These are phyloP conservation scores for Gorsachius goisagi DNA, from an alignment of 2,113 vertebrate species.

Conservation along the genomic window DNA sequence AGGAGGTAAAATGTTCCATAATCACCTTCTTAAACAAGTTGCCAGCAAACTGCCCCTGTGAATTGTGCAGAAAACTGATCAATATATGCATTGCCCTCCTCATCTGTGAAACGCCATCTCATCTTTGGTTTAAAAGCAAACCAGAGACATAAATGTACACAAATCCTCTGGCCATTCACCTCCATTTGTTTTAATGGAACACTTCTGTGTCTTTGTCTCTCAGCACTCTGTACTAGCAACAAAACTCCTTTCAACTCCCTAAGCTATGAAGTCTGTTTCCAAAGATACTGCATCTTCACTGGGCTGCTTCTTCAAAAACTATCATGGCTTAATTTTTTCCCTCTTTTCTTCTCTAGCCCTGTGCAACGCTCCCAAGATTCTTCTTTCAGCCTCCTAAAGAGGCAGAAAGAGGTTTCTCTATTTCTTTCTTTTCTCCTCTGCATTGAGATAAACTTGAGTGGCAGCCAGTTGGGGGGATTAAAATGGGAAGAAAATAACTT, in stretches of 20 bases:
- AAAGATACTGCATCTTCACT: conserved; percentile 3
- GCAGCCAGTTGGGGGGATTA: background rate
- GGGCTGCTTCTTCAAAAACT: conserved; percentile 29
- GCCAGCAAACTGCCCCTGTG: background rate
- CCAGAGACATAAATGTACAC: background rate
- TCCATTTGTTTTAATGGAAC: background rate
- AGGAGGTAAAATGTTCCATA: background rate
- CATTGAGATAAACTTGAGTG: background rate
- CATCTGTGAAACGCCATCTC: background rate
- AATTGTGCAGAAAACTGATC: background rate
- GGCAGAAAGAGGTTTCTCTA: background rate
- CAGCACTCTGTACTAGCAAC: background rate
- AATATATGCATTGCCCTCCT: background rate
- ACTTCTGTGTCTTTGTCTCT: background rate
- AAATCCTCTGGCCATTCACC: background rate
- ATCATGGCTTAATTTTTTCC: background rate
- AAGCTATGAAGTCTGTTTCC: conserved; percentile 9
- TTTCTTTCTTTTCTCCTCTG: background rate
- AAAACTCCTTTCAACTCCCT: conserved; percentile 19
- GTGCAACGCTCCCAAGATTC: background rate
- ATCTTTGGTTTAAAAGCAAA: background rate
- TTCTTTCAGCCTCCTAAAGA: conserved; percentile 15
- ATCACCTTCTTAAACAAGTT: background rate
- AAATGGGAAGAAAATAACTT: conserved; percentile 36
- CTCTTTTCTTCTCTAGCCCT: background rate